Conservation (phyloP, 37 sponge, comb jelly and placozoan species). For the Bolinopsis microptera region DNA sequence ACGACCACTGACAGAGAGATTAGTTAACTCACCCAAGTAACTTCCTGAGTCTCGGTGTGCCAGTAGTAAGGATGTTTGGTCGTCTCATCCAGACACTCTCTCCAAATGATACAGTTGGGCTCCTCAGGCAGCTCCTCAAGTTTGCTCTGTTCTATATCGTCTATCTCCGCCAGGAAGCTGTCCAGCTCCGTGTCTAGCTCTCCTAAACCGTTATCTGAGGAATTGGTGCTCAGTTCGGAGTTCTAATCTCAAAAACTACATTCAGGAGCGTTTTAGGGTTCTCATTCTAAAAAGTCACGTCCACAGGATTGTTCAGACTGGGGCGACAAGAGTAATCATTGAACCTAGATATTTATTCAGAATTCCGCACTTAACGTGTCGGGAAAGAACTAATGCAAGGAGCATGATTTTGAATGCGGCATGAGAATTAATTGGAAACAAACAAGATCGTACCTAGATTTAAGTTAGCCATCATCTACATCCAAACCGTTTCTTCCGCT, state of each 20-base stretch:
- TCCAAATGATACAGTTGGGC: not conserved
- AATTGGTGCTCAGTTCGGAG: no score
- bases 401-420: no score
- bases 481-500: not conserved
- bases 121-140: conserved; percentile 37
- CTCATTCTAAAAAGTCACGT: not conserved
- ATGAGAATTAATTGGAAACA: not conserved
- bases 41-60: conserved; percentile 52
- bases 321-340: not conserved
- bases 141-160: conserved; percentile 39
- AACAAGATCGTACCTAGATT: not conserved
- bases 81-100: conserved; percentile 10
- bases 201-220: not conserved
- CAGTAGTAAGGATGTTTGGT: conserved; percentile 44
- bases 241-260: not conserved
- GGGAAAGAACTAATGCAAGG: no score
- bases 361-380: no score
- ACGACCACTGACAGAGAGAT: no score
- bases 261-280: not conserved
- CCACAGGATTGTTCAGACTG: not conserved
- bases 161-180: conserved; percentile 50
- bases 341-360: no score
- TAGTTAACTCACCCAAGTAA: conserved; percentile 15
- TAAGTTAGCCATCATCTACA: not conserved
- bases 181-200: conserved; percentile 61